phyloP scores from a whole-genome alignment of 2,113 vertebrate species.

The Chinchilla lanigera region DNA sequence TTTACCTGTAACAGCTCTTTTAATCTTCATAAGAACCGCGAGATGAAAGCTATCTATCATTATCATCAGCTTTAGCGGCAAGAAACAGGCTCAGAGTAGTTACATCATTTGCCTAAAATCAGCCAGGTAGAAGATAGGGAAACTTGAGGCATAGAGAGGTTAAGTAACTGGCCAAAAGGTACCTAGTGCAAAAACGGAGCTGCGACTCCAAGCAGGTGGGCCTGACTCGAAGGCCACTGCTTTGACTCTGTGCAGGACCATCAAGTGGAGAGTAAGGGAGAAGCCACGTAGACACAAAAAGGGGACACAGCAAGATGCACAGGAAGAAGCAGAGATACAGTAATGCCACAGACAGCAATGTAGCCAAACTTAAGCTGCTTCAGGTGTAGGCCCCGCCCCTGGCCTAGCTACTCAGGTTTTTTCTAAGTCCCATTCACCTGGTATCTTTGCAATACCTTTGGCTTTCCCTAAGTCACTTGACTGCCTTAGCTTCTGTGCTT shows the following conservation, averaged over 20 bases:
- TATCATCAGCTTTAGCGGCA: not conserved
- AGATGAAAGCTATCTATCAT: not conserved
- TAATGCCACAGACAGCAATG: not conserved
- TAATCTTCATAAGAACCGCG: not conserved
- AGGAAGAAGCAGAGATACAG: slow-evolving; percentile 4
- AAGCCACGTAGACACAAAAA: not conserved
- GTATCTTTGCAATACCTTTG: not conserved
- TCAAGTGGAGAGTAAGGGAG: not conserved
- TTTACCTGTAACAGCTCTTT: not conserved
- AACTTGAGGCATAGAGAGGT: not conserved
- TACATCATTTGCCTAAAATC: not conserved
- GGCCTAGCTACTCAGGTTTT: not conserved
- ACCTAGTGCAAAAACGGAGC: not conserved
- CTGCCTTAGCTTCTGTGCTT: not conserved
- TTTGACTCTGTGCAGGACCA: not conserved
- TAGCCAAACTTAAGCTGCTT: not conserved
- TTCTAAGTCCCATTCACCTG: not conserved
- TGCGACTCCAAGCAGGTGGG: not conserved
- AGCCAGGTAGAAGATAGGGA: not conserved
- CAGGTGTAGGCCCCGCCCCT: not conserved
- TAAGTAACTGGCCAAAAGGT: not conserved
- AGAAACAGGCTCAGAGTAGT: not conserved
- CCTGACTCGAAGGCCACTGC: not conserved
- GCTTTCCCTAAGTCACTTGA: slow-evolving; percentile 3
- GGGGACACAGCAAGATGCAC: not conserved